Evolutionary conservation across 1,140 invertebrate species (phyloP).

Genomic region (Meloidogyne floridensis): DNA sequence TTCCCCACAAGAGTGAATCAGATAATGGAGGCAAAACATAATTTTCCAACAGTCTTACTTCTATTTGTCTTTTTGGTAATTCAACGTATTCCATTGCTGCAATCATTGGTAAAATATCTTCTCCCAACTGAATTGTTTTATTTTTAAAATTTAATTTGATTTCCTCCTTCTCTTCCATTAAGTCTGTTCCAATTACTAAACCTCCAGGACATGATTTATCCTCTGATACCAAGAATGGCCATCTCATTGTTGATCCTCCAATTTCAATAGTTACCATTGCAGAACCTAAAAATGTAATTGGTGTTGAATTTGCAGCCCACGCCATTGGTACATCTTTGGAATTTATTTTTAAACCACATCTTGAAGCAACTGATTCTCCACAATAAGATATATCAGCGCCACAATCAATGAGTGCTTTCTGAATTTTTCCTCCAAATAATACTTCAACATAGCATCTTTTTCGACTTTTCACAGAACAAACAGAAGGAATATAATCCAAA

Average conservation of each 20-base stretch:
- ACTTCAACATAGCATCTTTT: constrained; percentile 18
- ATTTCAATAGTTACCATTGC: constrained; percentile 12
- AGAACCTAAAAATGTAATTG: constrained; percentile 29
- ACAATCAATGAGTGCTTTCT: too few relatives aligned
- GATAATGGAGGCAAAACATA: constrained; percentile 14
- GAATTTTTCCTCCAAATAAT: too few relatives aligned
- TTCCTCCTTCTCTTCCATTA: constrained; percentile 13
- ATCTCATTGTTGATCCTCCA: neutral
- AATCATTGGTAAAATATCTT: constrained; percentile 15
- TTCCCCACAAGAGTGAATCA: constrained; percentile 27
- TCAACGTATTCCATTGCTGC: neutral
- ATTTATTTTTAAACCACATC: neutral
- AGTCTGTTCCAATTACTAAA: constrained; percentile 33
- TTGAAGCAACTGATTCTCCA: neutral
- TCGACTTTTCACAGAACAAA: neutral
- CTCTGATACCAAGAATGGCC: constrained; percentile 17
- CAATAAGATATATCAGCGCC: constrained; percentile 5
- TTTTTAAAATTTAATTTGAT: constrained; percentile 15
- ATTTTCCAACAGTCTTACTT: constrained; percentile 3
- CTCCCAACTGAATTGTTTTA: neutral
- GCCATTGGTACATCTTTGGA: neutral
- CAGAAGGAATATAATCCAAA: neutral
- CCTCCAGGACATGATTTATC: constrained; percentile 27
- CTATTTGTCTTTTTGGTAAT: neutral
- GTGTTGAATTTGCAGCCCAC: constrained; percentile 27